Percentiles rank a stretch among this genome's conserved stretches.
Conservation (phyloP, 2,113 vertebrate genomes). For the Gambusia affinis region DNA sequence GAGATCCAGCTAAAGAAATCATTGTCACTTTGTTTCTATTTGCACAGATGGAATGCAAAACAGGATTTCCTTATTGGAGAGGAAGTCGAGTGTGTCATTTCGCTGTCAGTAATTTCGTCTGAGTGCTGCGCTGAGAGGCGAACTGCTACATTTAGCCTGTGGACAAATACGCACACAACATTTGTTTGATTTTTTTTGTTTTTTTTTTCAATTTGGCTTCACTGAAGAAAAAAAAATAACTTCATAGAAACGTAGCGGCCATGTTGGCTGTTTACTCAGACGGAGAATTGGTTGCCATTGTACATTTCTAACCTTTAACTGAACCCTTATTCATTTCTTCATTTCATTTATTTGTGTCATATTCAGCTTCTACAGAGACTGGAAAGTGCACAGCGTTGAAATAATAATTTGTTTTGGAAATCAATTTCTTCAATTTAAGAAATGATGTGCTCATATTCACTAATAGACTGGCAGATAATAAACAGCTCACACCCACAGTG, state of each 20-base stretch:
- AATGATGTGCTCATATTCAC: neutral
- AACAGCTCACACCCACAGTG: neutral
- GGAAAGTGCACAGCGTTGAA: neutral
- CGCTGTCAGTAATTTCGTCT: conserved; percentile 52
- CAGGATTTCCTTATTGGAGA: neutral
- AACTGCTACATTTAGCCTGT: conserved; percentile 39
- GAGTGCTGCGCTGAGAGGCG: conserved; percentile 41
- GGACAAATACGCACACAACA: conserved; percentile 11
- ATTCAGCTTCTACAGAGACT: neutral
- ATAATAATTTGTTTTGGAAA: neutral
- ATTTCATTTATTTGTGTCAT: neutral
- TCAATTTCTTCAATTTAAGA: neutral
- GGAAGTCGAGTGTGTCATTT: conserved; percentile 23
- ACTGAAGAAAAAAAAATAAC: conserved; percentile 25
- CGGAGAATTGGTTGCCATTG: neutral
- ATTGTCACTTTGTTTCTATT: conserved; percentile 10
- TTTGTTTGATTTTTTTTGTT: conserved; percentile 28
- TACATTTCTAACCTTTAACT: neutral
- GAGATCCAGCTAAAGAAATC: conserved; percentile 16
- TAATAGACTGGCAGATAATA: neutral
- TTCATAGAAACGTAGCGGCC: neutral
- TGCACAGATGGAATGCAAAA: conserved; percentile 28
- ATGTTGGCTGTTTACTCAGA: neutral
- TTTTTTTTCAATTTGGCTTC: conserved; percentile 36
- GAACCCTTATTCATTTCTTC: neutral